Percentiles rank a stretch among this genome's conserved stretches.
These are phyloP conservation scores for Pleuronectes platessa DNA, from an alignment of 2,113 vertebrate species.

Conservation along the genomic window DNA sequence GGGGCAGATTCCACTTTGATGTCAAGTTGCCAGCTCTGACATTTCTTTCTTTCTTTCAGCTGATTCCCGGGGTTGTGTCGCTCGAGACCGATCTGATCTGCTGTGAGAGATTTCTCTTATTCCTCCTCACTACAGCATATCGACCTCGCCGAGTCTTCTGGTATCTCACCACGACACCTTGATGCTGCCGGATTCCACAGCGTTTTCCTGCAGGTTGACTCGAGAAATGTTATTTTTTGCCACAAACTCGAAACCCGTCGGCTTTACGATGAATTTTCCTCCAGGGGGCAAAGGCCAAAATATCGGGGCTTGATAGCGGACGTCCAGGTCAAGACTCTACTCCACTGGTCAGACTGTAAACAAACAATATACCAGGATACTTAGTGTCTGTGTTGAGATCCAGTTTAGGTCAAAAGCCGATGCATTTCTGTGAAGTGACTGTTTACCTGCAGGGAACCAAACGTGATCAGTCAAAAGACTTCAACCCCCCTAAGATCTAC, in stretches of 20 bases:
- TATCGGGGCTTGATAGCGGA: too few species aligned
- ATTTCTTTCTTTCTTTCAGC: constrained; percentile 60
- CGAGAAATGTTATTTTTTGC: not conserved
- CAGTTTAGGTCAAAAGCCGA: too few species aligned
- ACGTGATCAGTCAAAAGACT: too few species aligned
- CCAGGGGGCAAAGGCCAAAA: not conserved
- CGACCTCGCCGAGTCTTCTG: constrained; percentile 42
- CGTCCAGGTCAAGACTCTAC: too few species aligned
- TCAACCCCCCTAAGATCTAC: too few species aligned
- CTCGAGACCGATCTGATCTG: constrained; percentile 62
- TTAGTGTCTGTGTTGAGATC: too few species aligned
- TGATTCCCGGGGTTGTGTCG: constrained; percentile 64
- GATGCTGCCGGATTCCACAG: constrained; percentile 50
- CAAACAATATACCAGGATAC: too few species aligned
- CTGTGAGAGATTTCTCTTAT: constrained; percentile 57
- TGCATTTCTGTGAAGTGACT: too few species aligned
- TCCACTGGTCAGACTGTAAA: too few species aligned
- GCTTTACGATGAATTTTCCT: not conserved
- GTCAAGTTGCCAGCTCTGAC: constrained; percentile 68
- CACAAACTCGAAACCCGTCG: too few species aligned
- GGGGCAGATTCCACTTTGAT: constrained; percentile 64
- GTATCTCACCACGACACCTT: constrained; percentile 71
- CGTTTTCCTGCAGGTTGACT: constrained; percentile 43
- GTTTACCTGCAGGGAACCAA: too few species aligned
- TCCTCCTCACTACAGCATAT: constrained; percentile 43